Evolutionary conservation across 2,888 invertebrate genomes (phyloP), one percentile per base, ranked within the genome.

Genomic region (Opisthograptis luteolata): DNA sequence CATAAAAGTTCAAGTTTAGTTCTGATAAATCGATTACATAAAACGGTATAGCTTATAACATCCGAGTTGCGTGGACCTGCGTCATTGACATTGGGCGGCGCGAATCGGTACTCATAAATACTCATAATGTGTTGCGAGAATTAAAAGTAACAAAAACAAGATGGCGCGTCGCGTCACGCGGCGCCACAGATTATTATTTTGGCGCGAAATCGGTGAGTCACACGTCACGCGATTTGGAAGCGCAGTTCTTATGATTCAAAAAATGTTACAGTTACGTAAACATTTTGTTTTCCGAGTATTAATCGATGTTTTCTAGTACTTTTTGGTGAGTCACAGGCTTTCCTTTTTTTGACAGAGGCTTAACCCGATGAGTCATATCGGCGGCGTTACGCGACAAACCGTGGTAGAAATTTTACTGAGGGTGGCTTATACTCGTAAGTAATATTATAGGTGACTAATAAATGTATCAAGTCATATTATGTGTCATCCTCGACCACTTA

Each of bases 131-230:
- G 6, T 37, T 15, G 6, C 36, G 36, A 30, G 39, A 34, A 22
- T 50, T 39, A 39, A 52, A 55, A 57, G 54, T 44, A 45, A 37
- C 54, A 55, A 52, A 58, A 55, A 54, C 60, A 62, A 62, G 44
- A 62, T 55, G 58, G 58, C 55, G 57, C 28, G 34, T 40, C 32
- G 41, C 22, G 28, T 9, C 25, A 1, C 37, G 35, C 9, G 20
- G 22, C n/a, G n/a, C n/a, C n/a, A n/a, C n/a, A n/a, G n/a, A n/a
- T n/a, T n/a, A n/a, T n/a, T 44, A 37, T 25, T 46, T 39, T 49
- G 35, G 58, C 51, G 53, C 43, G 53, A 57, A 60, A 37, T 44
- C 37, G 34, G 17, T 48, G 48, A 48, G 13, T 48, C 48, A 48
- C 5, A 13, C 2, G 2, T 13, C 1, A 13, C 13, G 7, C 13